phyloP scores from a whole-genome alignment of 2,888 invertebrate genomes.

The Phengaris alcon region DNA sequence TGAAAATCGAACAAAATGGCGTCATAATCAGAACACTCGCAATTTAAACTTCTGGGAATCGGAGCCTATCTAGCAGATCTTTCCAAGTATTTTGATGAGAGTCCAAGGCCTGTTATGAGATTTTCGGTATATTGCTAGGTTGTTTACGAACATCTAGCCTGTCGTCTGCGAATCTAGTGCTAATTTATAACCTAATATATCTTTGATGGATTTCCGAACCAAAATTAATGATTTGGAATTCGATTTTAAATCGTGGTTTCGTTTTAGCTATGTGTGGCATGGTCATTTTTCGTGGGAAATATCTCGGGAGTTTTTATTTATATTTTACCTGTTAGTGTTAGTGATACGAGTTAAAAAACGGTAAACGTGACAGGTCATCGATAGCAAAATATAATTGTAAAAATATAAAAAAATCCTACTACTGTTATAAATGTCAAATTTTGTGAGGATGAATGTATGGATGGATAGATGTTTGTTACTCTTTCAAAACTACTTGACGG shows the following conservation, averaged over 20 bases:
- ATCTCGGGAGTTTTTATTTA: background rate
- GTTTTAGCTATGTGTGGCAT: conserved; percentile 2
- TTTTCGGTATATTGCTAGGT: conserved; percentile 19
- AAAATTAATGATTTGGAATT: conserved; percentile 29
- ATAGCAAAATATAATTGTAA: background rate
- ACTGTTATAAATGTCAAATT: background rate
- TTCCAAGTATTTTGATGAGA: conserved; percentile 43
- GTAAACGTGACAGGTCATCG: background rate
- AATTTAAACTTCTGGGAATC: conserved; percentile 42
- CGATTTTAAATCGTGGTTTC: conserved; percentile 27
- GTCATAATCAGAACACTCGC: conserved; percentile 36
- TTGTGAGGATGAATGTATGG: too few species aligned
- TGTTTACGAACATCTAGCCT: conserved; percentile 36
- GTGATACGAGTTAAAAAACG: background rate
- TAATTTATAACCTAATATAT: conserved; percentile 41
- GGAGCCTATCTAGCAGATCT: conserved; percentile 42
- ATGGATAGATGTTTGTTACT: too few species aligned
- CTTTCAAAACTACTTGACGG: too few species aligned
- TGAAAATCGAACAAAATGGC: conserved; percentile 32
- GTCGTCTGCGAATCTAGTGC: conserved; percentile 49
- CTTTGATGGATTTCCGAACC: conserved; percentile 36
- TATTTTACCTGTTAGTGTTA: conserved; percentile 3
- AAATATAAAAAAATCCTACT: background rate
- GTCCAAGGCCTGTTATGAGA: conserved; percentile 13
- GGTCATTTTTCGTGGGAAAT: background rate